phyloP scores from a whole-genome alignment of 2,797 vertebrate species.

The Podarcis siculus region DNA sequence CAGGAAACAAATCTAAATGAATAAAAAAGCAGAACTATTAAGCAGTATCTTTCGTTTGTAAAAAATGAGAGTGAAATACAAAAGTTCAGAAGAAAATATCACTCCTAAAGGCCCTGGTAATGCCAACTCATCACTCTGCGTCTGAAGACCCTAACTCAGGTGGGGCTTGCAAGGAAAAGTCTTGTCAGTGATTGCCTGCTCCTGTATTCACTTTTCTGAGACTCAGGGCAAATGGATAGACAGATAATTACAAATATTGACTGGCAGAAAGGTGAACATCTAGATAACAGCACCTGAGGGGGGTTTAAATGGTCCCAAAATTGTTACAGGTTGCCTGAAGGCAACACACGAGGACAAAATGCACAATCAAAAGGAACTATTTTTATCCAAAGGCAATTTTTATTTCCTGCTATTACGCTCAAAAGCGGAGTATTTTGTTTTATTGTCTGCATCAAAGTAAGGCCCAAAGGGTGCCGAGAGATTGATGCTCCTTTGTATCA shows the following conservation, averaged over 20 bases:
- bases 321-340: conserved; percentile 60
- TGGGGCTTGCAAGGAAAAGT: not conserved
- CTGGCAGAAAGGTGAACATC: conserved; percentile 56
- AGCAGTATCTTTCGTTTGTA: conserved; percentile 26
- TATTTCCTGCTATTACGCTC: conserved; percentile 59
- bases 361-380: conserved; percentile 67
- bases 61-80: conserved; percentile 32
- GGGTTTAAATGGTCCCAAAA: conserved; percentile 41
- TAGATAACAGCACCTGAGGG: conserved; percentile 55
- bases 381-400: conserved; percentile 69
- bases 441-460: conserved; percentile 63
- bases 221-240: conserved; percentile 36
- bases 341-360: conserved; percentile 61
- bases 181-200: conserved; percentile 31
- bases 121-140: conserved; percentile 29
- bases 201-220: conserved; percentile 9
- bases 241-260: conserved; percentile 70
- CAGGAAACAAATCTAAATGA: not conserved
- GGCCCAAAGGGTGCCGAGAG: conserved; percentile 62
- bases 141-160: conserved; percentile 42
- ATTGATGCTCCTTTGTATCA: conserved; percentile 54
- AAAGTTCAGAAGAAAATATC: conserved; percentile 29
- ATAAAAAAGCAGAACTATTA: not conserved
- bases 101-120: conserved; percentile 8
- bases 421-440: conserved; percentile 57